These are phyloP conservation scores for Fregetta grallaria DNA, from an alignment of 2,113 vertebrate genomes.

Conservation along the genomic window DNA sequence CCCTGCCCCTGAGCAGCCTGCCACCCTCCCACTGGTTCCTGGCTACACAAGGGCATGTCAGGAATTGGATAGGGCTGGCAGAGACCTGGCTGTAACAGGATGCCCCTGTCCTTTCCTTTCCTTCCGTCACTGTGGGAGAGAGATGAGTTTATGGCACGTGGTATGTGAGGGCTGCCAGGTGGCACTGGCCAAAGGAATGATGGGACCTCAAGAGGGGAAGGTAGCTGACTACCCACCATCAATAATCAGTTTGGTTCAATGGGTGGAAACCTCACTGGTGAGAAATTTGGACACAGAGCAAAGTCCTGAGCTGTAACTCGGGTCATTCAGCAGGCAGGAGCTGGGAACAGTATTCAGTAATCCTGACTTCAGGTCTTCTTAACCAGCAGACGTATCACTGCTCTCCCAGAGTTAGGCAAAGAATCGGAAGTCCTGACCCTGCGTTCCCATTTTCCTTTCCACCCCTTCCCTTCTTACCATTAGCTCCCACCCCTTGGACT, in stretches of 20 bases:
- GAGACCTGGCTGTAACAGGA: slow-evolving; percentile 31
- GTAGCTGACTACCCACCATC: background rate
- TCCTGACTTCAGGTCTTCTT: background rate
- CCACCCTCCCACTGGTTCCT: background rate
- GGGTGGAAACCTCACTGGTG: background rate
- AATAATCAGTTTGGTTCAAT: background rate
- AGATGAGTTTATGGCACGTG: background rate
- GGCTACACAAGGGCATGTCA: background rate
- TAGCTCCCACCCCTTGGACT: background rate
- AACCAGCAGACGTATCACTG: background rate
- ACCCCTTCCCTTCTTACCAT: background rate
- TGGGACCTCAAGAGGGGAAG: background rate
- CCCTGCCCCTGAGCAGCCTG: background rate
- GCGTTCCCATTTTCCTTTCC: background rate
- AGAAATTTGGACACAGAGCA: background rate
- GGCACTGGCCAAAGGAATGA: background rate
- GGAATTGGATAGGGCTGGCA: slow-evolving; percentile 35
- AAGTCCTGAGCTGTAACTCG: background rate
- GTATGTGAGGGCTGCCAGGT: background rate
- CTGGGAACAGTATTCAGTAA: background rate
- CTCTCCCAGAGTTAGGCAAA: background rate
- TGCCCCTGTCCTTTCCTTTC: slow-evolving; percentile 34
- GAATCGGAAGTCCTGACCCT: background rate
- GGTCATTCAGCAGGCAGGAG: background rate
- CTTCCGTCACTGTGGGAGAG: background rate